A percentile compares a stretch with the other conserved stretches of the same genome.
Conservation (phyloP, 2,113 vertebrate species). For the Pterocles gutturalis region DNA sequence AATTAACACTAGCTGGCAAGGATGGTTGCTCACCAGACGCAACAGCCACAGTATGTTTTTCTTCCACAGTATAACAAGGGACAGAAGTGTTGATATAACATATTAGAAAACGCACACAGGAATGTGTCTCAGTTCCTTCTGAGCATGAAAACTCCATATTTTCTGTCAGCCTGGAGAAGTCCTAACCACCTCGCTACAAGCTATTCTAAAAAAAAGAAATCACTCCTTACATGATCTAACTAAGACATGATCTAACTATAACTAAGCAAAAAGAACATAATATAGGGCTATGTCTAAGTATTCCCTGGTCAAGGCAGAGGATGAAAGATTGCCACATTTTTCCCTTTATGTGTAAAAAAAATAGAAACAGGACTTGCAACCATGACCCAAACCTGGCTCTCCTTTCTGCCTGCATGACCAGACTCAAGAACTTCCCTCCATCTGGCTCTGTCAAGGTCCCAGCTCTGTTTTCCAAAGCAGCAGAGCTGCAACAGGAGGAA, state of each 20-base stretch:
- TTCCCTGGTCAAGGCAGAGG: neutral
- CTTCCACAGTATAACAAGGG: neutral
- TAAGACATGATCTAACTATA: too few relatives aligned
- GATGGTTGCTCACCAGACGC: neutral
- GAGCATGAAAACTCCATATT: neutral
- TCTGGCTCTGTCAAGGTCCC: neutral
- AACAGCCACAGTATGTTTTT: neutral
- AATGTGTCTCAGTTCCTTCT: rapidly evolving
- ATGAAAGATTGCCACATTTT: neutral
- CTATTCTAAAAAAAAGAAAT: neutral
- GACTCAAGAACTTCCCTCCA: neutral
- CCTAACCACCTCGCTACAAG: rapidly evolving
- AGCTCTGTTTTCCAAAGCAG: neutral
- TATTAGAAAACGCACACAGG: neutral
- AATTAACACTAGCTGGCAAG: neutral
- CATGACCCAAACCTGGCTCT: neutral
- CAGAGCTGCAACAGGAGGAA: neutral
- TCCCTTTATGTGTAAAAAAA: neutral
- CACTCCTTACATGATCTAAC: neutral
- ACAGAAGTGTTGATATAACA: neutral
- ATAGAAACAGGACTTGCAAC: neutral
- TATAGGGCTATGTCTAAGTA: neutral
- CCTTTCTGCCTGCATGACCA: neutral
- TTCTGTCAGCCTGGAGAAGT: neutral
- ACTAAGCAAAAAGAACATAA: neutral